phyloP scores from a whole-genome alignment of 2,797 vertebrate species.

The Neopelma chrysocephalum region DNA sequence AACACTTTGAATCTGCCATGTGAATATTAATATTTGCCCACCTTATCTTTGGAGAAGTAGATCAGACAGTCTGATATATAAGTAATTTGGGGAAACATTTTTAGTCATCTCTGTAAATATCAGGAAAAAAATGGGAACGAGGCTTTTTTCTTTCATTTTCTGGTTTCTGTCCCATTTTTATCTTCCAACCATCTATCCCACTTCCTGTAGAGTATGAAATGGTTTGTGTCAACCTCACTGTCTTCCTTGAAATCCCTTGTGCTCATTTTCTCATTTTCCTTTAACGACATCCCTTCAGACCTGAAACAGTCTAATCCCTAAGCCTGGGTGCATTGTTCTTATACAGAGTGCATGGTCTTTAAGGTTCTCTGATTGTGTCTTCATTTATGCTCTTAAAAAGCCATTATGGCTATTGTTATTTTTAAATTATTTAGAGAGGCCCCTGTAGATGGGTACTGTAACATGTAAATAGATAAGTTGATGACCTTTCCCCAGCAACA shows the following conservation, averaged over 20 bases:
- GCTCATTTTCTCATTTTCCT: not conserved
- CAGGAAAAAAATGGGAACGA: not conserved
- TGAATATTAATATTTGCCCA: not conserved
- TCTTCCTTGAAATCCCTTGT: not conserved
- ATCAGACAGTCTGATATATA: not conserved
- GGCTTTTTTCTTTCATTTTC: not conserved
- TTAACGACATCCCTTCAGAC: not conserved
- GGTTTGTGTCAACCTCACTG: not conserved
- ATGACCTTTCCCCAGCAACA: not conserved
- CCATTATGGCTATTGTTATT: not conserved
- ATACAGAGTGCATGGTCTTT: fast-evolving
- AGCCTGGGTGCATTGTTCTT: not conserved
- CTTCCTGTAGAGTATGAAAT: not conserved
- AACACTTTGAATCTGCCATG: fast-evolving
- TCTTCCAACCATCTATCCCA: fast-evolving
- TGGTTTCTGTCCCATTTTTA: not conserved
- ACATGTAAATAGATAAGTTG: not conserved
- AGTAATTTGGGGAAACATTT: fast-evolving
- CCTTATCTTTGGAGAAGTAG: not conserved
- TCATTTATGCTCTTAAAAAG: conserved; percentile 17
- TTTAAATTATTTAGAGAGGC: conserved; percentile 16
- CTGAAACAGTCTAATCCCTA: not conserved
- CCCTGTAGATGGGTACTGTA: not conserved
- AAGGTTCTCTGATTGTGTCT: not conserved
- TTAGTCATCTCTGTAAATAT: not conserved